A percentile compares a stretch with the other conserved stretches of the same genome.
phyloP scores from a whole-genome alignment of 2,888 invertebrate species.

The Pseudococcus longispinus region DNA sequence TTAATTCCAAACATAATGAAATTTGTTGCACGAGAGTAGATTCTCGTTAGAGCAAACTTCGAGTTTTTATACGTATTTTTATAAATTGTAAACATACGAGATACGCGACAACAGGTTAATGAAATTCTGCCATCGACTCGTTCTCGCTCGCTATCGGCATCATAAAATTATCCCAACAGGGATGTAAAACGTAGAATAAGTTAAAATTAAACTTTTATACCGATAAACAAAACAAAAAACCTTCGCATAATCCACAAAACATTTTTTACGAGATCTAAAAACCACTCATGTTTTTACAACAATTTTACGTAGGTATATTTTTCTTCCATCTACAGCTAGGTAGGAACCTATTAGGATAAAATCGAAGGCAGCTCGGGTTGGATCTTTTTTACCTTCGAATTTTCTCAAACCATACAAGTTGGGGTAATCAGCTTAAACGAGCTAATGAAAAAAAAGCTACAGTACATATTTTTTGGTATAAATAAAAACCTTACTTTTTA shows the following conservation, averaged over 20 bases:
- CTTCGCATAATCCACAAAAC: not conserved
- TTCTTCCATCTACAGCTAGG: not conserved
- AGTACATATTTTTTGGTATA: no score
- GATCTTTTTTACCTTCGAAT: not conserved
- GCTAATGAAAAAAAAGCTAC: not conserved
- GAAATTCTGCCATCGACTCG: not conserved
- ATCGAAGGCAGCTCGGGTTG: not conserved
- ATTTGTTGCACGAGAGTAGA: not conserved
- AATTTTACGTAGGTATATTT: no score
- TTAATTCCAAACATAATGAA: not conserved
- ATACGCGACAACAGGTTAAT: not conserved
- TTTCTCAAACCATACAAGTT: not conserved
- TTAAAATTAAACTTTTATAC: not conserved
- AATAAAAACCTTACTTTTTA: not conserved
- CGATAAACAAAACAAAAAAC: not conserved
- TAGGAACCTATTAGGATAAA: not conserved
- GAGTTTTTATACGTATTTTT: not conserved
- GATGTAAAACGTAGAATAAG: not conserved
- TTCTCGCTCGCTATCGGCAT: not conserved
- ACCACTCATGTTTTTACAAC: not conserved
- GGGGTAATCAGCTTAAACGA: not conserved
- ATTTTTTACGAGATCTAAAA: slow-evolving; percentile 2
- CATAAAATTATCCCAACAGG: not conserved
- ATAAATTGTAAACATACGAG: not conserved
- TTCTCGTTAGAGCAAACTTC: not conserved